These are phyloP conservation scores for Diglossa brunneiventris DNA, from an alignment of 2,113 vertebrate species.

Conservation along the genomic window DNA sequence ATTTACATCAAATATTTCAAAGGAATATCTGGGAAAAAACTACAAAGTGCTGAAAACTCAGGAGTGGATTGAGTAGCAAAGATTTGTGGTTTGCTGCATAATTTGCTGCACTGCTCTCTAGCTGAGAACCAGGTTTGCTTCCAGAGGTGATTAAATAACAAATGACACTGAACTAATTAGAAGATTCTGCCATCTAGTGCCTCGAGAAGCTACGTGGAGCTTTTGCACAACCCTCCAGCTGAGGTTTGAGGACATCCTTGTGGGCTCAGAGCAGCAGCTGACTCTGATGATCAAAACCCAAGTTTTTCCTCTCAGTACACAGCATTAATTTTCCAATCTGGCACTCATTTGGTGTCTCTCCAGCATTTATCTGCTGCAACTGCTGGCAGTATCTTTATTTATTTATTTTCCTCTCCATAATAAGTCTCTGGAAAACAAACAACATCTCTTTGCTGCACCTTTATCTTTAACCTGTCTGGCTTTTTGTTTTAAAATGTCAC, in stretches of 20 bases:
- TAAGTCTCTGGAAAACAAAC: not conserved
- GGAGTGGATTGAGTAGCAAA: not conserved
- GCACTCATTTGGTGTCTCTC: not conserved
- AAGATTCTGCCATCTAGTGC: constrained; percentile 61
- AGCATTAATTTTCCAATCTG: not conserved
- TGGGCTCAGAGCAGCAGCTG: not conserved
- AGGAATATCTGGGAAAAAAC: not conserved
- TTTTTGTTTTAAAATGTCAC: not conserved
- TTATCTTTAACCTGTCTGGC: not conserved
- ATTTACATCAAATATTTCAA: not conserved
- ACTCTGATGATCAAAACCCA: not conserved
- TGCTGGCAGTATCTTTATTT: not conserved
- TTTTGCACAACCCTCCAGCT: not conserved
- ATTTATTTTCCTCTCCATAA: not conserved
- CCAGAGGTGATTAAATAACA: not conserved
- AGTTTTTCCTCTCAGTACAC: not conserved
- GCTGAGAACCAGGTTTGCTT: not conserved
- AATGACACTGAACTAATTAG: constrained; percentile 33
- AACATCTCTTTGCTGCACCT: not conserved
- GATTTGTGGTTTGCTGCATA: not conserved
- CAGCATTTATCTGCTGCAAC: not conserved
- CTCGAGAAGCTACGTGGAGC: not conserved
- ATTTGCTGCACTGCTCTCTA: not conserved
- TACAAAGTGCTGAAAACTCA: not conserved
- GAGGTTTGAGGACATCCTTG: not conserved